Conservation (phyloP, 2,888 invertebrate genomes). For the Hesperia comma region DNA sequence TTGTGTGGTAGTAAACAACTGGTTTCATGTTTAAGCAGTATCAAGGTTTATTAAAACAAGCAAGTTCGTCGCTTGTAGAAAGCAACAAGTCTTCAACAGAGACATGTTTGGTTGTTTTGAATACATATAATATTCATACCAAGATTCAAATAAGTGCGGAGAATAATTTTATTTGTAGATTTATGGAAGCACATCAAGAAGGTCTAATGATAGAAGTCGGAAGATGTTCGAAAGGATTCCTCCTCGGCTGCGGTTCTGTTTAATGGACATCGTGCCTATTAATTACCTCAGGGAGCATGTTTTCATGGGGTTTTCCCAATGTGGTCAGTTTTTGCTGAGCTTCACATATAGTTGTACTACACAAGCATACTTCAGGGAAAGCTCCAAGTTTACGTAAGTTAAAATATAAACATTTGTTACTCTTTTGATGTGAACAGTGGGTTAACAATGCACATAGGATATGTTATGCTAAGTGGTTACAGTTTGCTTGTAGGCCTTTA, state of each 20-base stretch:
- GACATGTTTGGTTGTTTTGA: neutral
- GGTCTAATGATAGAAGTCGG: conserved; percentile 68
- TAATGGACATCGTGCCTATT: conserved; percentile 85
- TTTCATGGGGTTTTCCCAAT: conserved; percentile 97
- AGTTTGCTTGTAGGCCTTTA: no score
- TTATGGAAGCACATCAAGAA: conserved; percentile 79
- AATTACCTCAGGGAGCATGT: conserved; percentile 89
- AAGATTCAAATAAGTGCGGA: neutral
- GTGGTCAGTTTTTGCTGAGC: conserved; percentile 95
- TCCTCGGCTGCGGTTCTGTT: conserved; percentile 83
- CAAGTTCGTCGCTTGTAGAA: neutral
- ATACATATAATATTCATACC: neutral
- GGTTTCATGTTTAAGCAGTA: neutral
- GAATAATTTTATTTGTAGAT: conserved; percentile 60
- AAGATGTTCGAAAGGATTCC: conserved; percentile 83
- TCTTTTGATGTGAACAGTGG: no score
- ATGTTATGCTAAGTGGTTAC: no score
- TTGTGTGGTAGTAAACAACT: neutral
- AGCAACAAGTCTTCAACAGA: conserved; percentile 22
- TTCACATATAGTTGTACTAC: conserved; percentile 87
- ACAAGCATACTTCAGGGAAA: conserved; percentile 83
- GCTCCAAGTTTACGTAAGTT: conserved; percentile 74
- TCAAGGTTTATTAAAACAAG: conserved; percentile 16
- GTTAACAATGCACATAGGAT: no score
- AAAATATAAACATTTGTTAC: neutral